Percentiles rank a stretch among this genome's conserved stretches.
Evolutionary conservation across 2,113 vertebrate species (phyloP).

Genomic region (Ailurus styani): DNA sequence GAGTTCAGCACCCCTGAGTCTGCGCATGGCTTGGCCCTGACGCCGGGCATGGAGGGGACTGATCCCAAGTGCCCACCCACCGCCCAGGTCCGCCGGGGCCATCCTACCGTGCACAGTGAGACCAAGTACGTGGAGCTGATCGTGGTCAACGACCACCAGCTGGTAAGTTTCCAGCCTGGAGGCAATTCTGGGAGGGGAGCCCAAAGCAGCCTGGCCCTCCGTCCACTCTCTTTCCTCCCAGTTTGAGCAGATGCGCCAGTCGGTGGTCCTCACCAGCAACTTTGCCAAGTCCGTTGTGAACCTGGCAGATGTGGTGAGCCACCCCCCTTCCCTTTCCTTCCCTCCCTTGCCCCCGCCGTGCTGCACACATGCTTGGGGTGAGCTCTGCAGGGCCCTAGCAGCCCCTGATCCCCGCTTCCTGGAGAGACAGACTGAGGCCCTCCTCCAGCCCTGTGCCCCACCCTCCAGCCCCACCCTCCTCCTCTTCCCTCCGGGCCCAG

Average conservation of each 20-base stretch:
- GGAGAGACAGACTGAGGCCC: neutral
- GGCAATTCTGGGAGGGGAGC: neutral
- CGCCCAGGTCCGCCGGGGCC: slow-evolving; percentile 84
- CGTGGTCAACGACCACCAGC: slow-evolving; percentile 92
- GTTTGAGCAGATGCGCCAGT: slow-evolving; percentile 91
- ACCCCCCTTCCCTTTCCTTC: rapidly evolving
- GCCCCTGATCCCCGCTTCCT: neutral
- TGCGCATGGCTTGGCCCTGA: neutral
- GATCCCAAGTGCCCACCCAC: slow-evolving; percentile 47
- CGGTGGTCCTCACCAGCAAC: slow-evolving; percentile 92
- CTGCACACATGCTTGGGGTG: no score
- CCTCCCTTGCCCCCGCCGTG: rapidly evolving
- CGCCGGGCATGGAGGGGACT: neutral
- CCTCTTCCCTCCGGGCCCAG: slow-evolving; percentile 72
- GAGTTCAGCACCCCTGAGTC: neutral
- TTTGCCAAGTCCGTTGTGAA: slow-evolving; percentile 98
- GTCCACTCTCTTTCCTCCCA: slow-evolving; percentile 64
- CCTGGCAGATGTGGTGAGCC: slow-evolving; percentile 92
- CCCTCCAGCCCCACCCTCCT: neutral
- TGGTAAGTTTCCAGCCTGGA: slow-evolving; percentile 81
- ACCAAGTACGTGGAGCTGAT: slow-evolving; percentile 97
- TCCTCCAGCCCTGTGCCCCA: neutral
- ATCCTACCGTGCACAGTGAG: slow-evolving; percentile 92
- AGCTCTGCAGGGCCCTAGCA: neutral
- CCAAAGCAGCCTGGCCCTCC: neutral